Conservation (phyloP, 1,140 invertebrate genomes). For the Papilio polyxenes region DNA sequence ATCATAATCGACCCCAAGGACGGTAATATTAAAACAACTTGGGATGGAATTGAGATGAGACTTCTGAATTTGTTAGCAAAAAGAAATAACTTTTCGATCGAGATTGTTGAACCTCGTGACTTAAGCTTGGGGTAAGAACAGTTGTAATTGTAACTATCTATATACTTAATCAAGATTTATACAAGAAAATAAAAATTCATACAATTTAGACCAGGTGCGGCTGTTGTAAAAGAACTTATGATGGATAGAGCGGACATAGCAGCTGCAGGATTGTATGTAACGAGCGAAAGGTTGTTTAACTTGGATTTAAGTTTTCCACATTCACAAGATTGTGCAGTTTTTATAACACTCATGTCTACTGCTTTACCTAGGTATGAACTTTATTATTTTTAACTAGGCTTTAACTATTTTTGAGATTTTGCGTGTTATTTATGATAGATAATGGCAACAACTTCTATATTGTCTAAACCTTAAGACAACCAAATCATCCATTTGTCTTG, state of each 20-base stretch:
- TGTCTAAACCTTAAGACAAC: neutral
- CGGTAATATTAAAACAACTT: constrained; percentile 77
- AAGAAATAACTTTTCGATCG: constrained; percentile 85
- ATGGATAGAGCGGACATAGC: constrained; percentile 82
- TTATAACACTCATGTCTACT: constrained; percentile 87
- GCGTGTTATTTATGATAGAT: no score
- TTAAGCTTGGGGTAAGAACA: constrained; percentile 75
- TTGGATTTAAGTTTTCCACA: constrained; percentile 83
- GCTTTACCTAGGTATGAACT: constrained; percentile 84
- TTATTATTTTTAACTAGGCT: neutral
- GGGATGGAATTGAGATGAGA: constrained; percentile 86
- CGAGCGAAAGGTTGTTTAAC: constrained; percentile 76
- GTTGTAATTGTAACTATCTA: constrained; percentile 1
- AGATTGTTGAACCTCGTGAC: constrained; percentile 82
- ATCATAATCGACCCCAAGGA: constrained; percentile 65
- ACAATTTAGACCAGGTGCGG: constrained; percentile 79
- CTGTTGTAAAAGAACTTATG: constrained; percentile 79
- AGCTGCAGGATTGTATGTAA: constrained; percentile 85
- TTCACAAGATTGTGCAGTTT: constrained; percentile 86
- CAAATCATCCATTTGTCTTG: neutral
- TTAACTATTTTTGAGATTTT: constrained; percentile 2
- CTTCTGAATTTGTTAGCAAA: constrained; percentile 82
- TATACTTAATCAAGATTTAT: constrained; percentile 17
- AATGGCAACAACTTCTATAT: neutral
- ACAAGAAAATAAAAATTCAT: neutral